A percentile compares a stretch with the other conserved stretches of the same genome.
phyloP scores from a whole-genome alignment of 1,140 invertebrate species.

The Drosophila nannoptera region DNA sequence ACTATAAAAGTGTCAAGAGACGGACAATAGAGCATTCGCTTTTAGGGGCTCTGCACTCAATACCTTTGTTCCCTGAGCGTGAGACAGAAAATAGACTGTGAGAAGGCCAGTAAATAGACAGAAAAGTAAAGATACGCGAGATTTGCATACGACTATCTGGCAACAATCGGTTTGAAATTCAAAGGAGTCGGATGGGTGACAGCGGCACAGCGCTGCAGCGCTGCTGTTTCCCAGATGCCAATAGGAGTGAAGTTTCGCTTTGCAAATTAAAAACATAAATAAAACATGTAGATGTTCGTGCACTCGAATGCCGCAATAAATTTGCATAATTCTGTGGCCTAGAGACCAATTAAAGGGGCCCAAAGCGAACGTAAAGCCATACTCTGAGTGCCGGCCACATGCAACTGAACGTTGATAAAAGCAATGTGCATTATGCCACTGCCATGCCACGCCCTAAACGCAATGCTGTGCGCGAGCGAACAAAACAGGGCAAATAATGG shows the following conservation, averaged over 20 bases:
- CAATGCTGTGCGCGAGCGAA: constrained; percentile 1
- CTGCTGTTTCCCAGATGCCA: constrained; percentile 11
- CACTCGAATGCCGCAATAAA: constrained; percentile 23
- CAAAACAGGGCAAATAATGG: constrained; percentile 28
- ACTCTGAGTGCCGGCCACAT: constrained; percentile 26
- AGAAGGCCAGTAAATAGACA: too few relatives aligned
- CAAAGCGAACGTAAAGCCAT: constrained; percentile 17
- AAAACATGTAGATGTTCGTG: constrained; percentile 43
- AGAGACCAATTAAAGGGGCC: constrained; percentile 11
- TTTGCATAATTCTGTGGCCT: constrained; percentile 27
- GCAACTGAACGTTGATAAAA: constrained; percentile 21
- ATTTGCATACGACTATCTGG: too few relatives aligned
- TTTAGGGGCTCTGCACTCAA: constrained; percentile 29
- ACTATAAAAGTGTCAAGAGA: constrained; percentile 74
- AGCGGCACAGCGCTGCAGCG: constrained; percentile 1
- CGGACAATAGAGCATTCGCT: constrained; percentile 18
- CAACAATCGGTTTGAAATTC: too few relatives aligned
- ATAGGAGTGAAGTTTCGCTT: constrained; percentile 56
- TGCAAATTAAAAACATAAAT: constrained; percentile 58
- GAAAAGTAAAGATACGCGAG: too few relatives aligned
- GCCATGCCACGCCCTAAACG: constrained; percentile 9
- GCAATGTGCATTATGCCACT: constrained; percentile 21
- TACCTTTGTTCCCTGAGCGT: constrained; percentile 50
- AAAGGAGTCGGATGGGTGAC: constrained; percentile 52
- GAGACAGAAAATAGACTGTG: constrained; percentile 44